Percentiles rank a stretch among this genome's conserved stretches.
phyloP scores from a whole-genome alignment of 2,113 vertebrate genomes.

The Nothoprocta perdicaria region DNA sequence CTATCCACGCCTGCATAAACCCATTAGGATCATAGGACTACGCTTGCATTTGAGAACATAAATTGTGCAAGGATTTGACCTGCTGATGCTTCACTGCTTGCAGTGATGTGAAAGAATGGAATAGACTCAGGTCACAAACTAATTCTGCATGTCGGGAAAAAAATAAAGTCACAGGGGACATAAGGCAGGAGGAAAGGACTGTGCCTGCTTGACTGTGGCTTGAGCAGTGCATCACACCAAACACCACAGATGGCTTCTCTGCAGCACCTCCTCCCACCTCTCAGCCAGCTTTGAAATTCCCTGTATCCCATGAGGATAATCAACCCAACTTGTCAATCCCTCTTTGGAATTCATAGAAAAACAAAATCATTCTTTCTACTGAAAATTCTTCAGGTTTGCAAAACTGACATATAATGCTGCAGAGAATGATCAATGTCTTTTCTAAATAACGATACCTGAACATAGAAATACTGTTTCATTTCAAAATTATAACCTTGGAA shows the following conservation, averaged over 20 bases:
- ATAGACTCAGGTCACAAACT: neutral
- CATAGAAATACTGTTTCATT: neutral
- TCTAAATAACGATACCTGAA: neutral
- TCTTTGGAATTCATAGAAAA: neutral
- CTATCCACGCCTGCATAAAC: neutral
- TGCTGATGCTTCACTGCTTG: neutral
- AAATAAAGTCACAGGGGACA: no score
- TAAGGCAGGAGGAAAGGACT: neutral
- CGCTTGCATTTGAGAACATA: neutral
- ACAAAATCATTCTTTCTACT: neutral
- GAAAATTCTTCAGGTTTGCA: neutral
- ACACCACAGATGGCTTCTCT: neutral
- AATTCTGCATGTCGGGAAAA: neutral
- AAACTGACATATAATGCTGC: neutral
- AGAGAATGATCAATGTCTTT: neutral
- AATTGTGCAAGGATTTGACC: neutral
- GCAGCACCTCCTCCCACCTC: neutral
- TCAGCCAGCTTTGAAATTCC: neutral
- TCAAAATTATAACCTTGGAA: neutral
- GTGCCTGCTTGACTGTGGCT: neutral
- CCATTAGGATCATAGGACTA: neutral
- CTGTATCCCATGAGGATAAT: neutral
- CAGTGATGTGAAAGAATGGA: neutral
- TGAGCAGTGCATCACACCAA: neutral
- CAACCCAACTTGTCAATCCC: neutral